phyloP scores from a whole-genome alignment of 2,888 invertebrate genomes.

The Eumacrocentrus americanus region DNA sequence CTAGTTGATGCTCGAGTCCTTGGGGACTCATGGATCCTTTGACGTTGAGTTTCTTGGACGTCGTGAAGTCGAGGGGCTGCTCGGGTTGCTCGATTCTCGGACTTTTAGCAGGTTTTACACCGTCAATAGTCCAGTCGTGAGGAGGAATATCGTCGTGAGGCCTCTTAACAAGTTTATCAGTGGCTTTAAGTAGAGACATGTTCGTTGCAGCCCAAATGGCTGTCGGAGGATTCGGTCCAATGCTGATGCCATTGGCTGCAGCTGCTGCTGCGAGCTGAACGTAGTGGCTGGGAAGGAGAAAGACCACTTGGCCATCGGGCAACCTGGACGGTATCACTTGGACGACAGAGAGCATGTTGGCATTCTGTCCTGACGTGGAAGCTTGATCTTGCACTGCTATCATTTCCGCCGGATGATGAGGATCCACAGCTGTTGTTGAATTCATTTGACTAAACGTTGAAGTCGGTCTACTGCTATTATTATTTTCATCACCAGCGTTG shows the following conservation, averaged over 20 bases:
- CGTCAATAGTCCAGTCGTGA: constrained; percentile 50
- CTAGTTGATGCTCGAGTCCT: constrained; percentile 14
- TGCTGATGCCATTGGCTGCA: constrained; percentile 59
- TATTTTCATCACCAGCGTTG: constrained; percentile 61
- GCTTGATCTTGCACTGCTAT: constrained; percentile 41
- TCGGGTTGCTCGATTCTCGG: constrained; percentile 51
- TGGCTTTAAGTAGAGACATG: constrained; percentile 58
- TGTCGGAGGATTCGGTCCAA: constrained; percentile 59
- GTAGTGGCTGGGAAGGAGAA: constrained; percentile 69
- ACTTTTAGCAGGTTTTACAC: constrained; percentile 44
- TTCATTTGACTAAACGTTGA: constrained; percentile 54
- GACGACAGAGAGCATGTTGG: constrained; percentile 60
- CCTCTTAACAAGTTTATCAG: constrained; percentile 57
- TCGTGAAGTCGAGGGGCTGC: constrained; percentile 58
- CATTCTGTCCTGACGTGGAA: constrained; percentile 51
- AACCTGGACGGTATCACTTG: constrained; percentile 65
- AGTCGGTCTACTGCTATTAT: constrained; percentile 59
- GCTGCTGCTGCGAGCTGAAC: constrained; percentile 67
- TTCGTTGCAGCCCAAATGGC: constrained; percentile 60
- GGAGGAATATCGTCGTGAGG: constrained; percentile 49
- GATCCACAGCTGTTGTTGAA: constrained; percentile 41
- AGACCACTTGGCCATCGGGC: constrained; percentile 69
- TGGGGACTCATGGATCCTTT: constrained; percentile 39
- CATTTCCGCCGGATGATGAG: constrained; percentile 43
- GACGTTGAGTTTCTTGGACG: constrained; percentile 55